Evolutionary conservation across 2,888 invertebrate species (phyloP).

Genomic region (Conops quadrifasciatus): DNA sequence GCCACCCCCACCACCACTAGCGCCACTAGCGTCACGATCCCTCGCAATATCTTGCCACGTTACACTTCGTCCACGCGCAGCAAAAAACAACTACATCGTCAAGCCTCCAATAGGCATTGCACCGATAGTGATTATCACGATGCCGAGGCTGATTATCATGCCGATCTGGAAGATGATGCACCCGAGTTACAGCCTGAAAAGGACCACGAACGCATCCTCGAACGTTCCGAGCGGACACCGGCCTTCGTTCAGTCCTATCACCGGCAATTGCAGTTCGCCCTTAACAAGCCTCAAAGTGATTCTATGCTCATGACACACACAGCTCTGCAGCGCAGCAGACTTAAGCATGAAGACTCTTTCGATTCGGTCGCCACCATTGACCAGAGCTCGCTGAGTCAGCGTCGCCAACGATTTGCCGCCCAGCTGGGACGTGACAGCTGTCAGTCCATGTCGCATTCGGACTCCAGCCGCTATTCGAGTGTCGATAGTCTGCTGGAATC

Average conservation of each 20-base stretch:
- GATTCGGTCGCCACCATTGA: conserved; percentile 21
- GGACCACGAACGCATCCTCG: conserved; percentile 35
- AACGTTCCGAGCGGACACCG: conserved; percentile 26
- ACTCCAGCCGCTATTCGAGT: conserved; percentile 76
- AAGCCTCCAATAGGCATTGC: conserved; percentile 44
- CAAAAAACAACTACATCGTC: conserved; percentile 52
- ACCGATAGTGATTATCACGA: conserved; percentile 27
- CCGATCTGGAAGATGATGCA: conserved; percentile 55
- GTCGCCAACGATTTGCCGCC: conserved; percentile 43
- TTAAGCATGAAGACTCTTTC: conserved; percentile 48
- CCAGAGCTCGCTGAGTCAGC: conserved; percentile 41
- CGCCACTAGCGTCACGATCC: background rate
- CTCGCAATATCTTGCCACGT: background rate
- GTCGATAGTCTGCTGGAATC: conserved; percentile 85
- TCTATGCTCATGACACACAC: conserved; percentile 32
- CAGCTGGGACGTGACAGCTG: conserved; percentile 56
- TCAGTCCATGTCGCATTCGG: conserved; percentile 59
- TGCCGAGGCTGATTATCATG: conserved; percentile 51
- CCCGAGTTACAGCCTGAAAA: conserved; percentile 42
- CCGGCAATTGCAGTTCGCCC: conserved; percentile 22
- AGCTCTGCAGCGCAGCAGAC: conserved; percentile 45
- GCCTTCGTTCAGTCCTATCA: background rate
- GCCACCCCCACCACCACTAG: background rate
- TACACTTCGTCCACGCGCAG: conserved; percentile 46
- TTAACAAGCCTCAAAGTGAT: conserved; percentile 23